A percentile compares a stretch with the other conserved stretches of the same genome.
Conservation (phyloP, 2,888 invertebrate genomes). For the Nomada goodeniana region DNA sequence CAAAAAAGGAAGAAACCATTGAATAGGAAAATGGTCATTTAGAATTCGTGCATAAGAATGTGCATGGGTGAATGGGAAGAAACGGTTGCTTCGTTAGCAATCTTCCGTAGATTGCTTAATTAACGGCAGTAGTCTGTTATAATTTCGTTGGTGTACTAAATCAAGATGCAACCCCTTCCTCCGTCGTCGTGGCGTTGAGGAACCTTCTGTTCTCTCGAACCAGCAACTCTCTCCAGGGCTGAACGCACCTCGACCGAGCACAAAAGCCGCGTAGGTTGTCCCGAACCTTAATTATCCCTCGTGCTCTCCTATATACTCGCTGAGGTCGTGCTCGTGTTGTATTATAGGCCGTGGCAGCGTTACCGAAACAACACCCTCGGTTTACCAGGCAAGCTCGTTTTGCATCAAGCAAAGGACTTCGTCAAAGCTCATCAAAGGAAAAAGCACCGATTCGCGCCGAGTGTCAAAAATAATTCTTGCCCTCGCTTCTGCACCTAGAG, state of each 20-base stretch:
- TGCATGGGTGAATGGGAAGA: conserved; percentile 12
- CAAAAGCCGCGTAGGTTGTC: conserved; percentile 71
- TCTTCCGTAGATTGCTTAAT: conserved; percentile 70
- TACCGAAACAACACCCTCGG: conserved; percentile 62
- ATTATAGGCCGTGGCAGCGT: conserved; percentile 64
- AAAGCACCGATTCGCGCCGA: conserved; percentile 39
- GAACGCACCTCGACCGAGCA: conserved; percentile 59
- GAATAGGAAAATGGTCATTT: neutral
- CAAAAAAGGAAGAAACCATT: conserved; percentile 4
- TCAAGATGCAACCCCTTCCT: conserved; percentile 56
- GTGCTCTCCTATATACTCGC: conserved; percentile 65
- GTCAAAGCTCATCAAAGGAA: conserved; percentile 47
- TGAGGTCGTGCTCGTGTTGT: conserved; percentile 62
- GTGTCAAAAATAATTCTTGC: conserved; percentile 41
- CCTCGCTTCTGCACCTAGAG: neutral
- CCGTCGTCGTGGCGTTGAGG: conserved; percentile 1
- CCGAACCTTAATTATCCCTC: conserved; percentile 72
- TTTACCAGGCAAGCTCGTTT: conserved; percentile 55
- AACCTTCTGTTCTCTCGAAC: conserved; percentile 27
- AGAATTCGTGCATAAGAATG: neutral
- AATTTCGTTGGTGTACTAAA: conserved; percentile 67
- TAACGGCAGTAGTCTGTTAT: conserved; percentile 67
- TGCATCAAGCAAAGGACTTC: conserved; percentile 49
- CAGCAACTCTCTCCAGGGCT: conserved; percentile 30
- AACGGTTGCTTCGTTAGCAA: conserved; percentile 58